These are phyloP conservation scores for Labroides dimidiatus DNA, from an alignment of 2,797 vertebrate species.

Conservation along the genomic window DNA sequence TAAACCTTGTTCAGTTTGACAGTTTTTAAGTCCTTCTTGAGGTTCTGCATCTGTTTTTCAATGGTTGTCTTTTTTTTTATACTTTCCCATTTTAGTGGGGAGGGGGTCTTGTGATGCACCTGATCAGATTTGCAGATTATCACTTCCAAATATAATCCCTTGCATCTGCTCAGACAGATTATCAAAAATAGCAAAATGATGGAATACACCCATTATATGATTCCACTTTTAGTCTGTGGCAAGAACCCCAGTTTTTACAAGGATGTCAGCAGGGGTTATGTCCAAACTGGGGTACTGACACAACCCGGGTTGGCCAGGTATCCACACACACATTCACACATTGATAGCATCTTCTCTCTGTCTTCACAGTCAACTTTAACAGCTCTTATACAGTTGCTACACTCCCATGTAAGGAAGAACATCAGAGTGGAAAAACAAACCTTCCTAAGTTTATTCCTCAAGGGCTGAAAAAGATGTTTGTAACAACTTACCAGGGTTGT, in stretches of 20 bases:
- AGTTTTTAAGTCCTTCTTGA: conserved; percentile 7
- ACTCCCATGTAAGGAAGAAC: too few relatives aligned
- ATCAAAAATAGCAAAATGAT: conserved; percentile 68
- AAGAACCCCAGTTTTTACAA: conserved; percentile 20
- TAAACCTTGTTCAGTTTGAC: not conserved
- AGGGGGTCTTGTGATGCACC: conserved; percentile 62
- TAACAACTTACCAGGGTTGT: too few relatives aligned
- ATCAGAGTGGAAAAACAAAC: too few relatives aligned
- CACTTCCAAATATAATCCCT: conserved; percentile 74
- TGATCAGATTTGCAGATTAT: conserved; percentile 75
- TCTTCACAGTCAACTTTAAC: too few relatives aligned
- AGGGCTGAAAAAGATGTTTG: too few relatives aligned
- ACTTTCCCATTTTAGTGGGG: conserved; percentile 37
- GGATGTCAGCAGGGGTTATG: conserved; percentile 1
- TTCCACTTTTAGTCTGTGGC: conserved; percentile 29
- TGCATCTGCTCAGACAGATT: conserved; percentile 79
- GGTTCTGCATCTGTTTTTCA: conserved; percentile 16
- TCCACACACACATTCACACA: too few relatives aligned
- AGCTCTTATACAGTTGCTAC: too few relatives aligned
- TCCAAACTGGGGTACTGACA: too few relatives aligned
- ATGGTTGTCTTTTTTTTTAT: conserved; percentile 34
- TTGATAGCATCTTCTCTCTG: too few relatives aligned
- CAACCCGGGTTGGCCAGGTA: too few relatives aligned
- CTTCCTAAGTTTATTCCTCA: too few relatives aligned
- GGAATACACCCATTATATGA: conserved; percentile 56